Base-by-base conservation (phyloP, 1,140 invertebrate species). In the Drosophila lacteicornis region DNA sequence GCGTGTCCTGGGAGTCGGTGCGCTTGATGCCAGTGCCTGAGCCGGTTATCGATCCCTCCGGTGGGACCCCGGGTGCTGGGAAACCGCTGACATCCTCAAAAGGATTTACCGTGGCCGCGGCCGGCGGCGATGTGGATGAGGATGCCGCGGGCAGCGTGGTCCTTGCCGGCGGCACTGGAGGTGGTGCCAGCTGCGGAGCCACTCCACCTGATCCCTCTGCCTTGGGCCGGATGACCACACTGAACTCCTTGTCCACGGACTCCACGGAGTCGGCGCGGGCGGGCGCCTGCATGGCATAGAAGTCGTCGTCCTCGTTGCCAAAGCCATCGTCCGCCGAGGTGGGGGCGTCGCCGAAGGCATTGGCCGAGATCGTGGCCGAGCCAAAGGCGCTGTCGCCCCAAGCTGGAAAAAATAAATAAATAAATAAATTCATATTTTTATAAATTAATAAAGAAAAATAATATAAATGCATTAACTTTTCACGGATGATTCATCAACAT, bases 231-330 rank as follows among this genome's bases (percentile, higher is more conserved):
- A 91, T 94, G 76, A 80, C 82, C 40, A 92, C 86, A 68, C 70
- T 79, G 68, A 83, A 87, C 17, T 86, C 74, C 55, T 92, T 96
- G 43, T 96, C 95, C 9, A 92, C 87, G 0, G 96, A 97, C 68
- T 97, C 97, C 30, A 94, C 94, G 0, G 96, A 97, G 15, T 95
- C 95, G 84, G 95, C 94, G n/a, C 95, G 94, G 19, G 94, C 94
- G 94, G 96, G 49, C 43, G 96, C 96, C 62, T 95, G 95, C 94
- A 97, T 95, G 13, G 95, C 95, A 45, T 98, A 93, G 93, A 98
- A 98, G 3, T 96, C 94, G 91, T 98, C 98, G 55, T 97, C 96
- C n/a, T 95, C 94, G 63, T 96, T 94, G 7, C 94, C 95, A 62
- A 96, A 96, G 2, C 96, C 96, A 40, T 93, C 93, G 15, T 93